Percentiles rank a stretch among this genome's conserved stretches.
Conservation (phyloP, 2,797 vertebrate species). For the Nyctalus aviator region DNA sequence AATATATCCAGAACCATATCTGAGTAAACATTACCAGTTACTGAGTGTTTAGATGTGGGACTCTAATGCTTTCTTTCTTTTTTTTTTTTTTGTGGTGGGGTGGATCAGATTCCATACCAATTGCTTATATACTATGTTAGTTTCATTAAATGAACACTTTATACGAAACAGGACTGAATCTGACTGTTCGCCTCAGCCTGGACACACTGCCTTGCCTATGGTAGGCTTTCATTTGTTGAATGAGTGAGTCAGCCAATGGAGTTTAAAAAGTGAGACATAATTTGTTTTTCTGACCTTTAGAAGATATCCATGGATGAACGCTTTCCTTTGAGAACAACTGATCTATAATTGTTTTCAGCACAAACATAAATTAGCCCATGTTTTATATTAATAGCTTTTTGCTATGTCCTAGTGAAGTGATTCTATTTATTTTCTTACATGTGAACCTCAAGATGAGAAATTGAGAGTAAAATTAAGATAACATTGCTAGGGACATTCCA, state of each 20-base stretch:
- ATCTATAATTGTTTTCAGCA: slow-evolving; percentile 14
- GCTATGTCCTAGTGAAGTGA: background rate
- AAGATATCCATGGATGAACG: background rate
- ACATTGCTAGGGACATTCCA: background rate
- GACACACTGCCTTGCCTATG: background rate
- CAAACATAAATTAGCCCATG: background rate
- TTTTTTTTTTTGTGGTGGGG: background rate
- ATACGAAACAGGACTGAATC: background rate
- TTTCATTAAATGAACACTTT: background rate
- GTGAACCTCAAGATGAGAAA: background rate
- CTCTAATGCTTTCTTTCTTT: background rate
- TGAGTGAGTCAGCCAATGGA: background rate
- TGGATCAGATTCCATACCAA: background rate
- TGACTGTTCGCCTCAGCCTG: background rate
- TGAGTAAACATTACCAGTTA: accelerated
- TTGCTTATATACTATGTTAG: background rate
- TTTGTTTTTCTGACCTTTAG: slow-evolving; percentile 34
- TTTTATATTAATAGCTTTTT: slow-evolving; percentile 43
- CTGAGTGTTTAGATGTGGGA: background rate
- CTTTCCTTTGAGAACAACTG: background rate
- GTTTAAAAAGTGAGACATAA: background rate
- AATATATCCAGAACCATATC: background rate
- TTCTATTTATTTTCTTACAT: slow-evolving; percentile 15
- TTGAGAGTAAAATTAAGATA: background rate
- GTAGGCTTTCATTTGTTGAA: background rate